Conservation (phyloP, 53 echinoderm and acorn worm species). For the Paracentrotus lividus region DNA sequence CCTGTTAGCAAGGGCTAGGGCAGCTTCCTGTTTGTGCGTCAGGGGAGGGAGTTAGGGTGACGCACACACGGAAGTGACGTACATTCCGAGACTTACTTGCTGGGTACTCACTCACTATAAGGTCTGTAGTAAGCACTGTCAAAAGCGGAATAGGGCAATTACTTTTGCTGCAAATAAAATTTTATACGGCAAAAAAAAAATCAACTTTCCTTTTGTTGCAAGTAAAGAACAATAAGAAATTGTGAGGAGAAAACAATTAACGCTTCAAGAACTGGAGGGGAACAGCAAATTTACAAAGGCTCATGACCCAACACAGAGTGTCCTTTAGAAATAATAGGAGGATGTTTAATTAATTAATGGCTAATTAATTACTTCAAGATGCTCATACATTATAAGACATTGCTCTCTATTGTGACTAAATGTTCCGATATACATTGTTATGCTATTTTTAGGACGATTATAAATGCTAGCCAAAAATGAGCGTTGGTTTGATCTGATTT, state of each 20-base stretch:
- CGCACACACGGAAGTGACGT: not conserved
- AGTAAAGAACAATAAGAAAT: not conserved
- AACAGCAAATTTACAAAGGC: not conserved
- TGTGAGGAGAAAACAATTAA: conserved; percentile 14
- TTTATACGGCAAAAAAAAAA: not conserved
- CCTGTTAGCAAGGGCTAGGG: not conserved
- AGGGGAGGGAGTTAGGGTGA: not conserved
- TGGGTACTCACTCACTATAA: not conserved
- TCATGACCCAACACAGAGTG: not conserved
- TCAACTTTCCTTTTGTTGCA: too few species aligned
- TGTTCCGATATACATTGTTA: not conserved
- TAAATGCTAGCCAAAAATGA: too few species aligned
- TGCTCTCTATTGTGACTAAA: not conserved
- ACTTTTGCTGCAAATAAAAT: not conserved
- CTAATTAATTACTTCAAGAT: not conserved
- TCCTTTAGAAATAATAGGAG: not conserved
- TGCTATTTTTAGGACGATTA: too few species aligned
- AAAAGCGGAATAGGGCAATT: not conserved
- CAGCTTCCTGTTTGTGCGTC: not conserved
- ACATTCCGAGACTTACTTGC: not conserved
- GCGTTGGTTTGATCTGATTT: too few species aligned
- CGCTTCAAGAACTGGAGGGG: not conserved
- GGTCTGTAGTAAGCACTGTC: not conserved
- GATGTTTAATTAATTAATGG: not conserved
- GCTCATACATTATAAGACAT: not conserved